Evolutionary conservation across 1,140 invertebrate species (phyloP), one percentile per base, ranked within the genome.

Genomic region (Trinorchestia longiramus): DNA sequence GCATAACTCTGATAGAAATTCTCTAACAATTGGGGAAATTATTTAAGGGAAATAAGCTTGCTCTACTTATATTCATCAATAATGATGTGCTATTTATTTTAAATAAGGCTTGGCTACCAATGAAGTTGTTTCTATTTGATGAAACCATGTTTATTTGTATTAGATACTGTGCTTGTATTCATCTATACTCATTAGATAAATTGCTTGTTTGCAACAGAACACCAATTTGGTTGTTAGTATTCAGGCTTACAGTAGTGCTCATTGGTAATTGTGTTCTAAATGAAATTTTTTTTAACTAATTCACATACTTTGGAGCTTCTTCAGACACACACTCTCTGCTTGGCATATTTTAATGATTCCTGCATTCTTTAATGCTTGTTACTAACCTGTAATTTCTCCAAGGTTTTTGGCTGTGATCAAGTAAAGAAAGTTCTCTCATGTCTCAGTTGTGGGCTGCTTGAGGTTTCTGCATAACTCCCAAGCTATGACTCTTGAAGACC

Each of bases 401-500:
- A 90, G 88, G 88, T 90, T 41, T 40, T 90, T 41, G 43, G 88
- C 43, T 90, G 88, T 90, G 41, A 90, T 4, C 88, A 43, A 42
- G 88, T 90, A 42, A 90, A 42, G 88, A 90, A 90, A 90, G 88
- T 41, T 90, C 43, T 90, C 88, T 43, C 88, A 90, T 42, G 43
- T 41, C 88, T 90, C 28, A 90, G 88, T 41, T 90, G n/a, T 43
- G 43, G 88, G 88, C 88, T 42, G 88, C 88, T 90, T 90, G 43
- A 94, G 92, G 92, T 94, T 94, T 94, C 44, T 94, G 92, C 92
- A 90, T 41, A 42, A 94, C 92, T 94, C 43, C 43, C 92, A 94
- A 94, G 44, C 92, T 94, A 94, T 94, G 92, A 94, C 92, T 94
- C 92, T 94, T 94, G 92, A 94, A 94, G 92, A 94, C 47, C 92